Base-by-base conservation (phyloP, 35 echinoderm and acorn worm genomes). In the Acanthaster planci region DNA sequence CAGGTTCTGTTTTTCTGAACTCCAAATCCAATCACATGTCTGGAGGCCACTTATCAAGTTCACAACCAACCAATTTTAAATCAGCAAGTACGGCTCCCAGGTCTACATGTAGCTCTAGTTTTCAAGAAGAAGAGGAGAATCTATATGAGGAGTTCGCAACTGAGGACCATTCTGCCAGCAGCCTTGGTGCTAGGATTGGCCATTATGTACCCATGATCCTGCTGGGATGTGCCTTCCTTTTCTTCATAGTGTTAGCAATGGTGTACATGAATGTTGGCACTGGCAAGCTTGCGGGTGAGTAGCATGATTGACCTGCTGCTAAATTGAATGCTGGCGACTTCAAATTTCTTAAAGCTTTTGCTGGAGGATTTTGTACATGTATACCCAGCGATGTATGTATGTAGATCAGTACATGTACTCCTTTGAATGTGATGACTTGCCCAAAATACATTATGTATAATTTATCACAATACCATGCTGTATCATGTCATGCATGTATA, bases 191-290 rank as follows among this genome's bases (percentile, higher is more conserved):
- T 8, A 83, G 56, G 54, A 58, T 58, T 83, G 51, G 81, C 53
- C 81, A 83, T 34, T 57, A 83, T 26, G 38, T 83, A 18, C 81
- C 81, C 27, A 83, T 83, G 81, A 57, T 83, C 27, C 53, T 83
- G 51, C 56, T 83, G 81, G 31, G n/a, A 36, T 83, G 79, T 81
- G 81, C 81, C 81, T 83, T 83, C 38, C 52, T 60, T 40, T 60
- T 83, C 54, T 60, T 83, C 56, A 19, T 57, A 37, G 32, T 57
- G 12, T 51, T 83, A 53, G 81, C 22, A 38, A 40, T 32, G 31
- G 35, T 59, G 21, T 83, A 83, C 54, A 58, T 59, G 51, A 83
- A 57, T 83, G 81, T 83, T 59, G 81, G 52, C 32, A 57, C 51
- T 34, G 64, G 34, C 22, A 72, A 72, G 22, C 64, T 72, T 31